phyloP scores from a whole-genome alignment of 2,888 invertebrate species.

The Calliopum simillimum region DNA sequence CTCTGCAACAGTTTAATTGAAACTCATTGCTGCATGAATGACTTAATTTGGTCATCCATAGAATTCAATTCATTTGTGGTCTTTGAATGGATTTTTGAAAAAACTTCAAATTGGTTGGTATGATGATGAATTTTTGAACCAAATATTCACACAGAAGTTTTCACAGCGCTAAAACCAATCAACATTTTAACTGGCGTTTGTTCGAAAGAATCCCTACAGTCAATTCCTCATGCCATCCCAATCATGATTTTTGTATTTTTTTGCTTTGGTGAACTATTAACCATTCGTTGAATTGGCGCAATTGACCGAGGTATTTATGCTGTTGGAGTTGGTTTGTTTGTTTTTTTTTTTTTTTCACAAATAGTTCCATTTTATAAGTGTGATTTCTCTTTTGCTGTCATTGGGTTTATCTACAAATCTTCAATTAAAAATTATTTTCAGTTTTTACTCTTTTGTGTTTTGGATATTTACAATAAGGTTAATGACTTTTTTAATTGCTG shows the following conservation, averaged over 20 bases:
- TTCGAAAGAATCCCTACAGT: slow-evolving; percentile 19
- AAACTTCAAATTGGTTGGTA: background rate
- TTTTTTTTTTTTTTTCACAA: too few relatives aligned
- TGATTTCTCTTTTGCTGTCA: too few relatives aligned
- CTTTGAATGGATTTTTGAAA: slow-evolving; percentile 3
- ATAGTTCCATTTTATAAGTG: too few relatives aligned
- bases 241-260: background rate
- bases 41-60: slow-evolving; percentile 44
- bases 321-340: too few relatives aligned
- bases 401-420: too few relatives aligned
- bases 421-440: too few relatives aligned
- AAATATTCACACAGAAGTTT: background rate
- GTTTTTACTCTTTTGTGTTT: too few relatives aligned
- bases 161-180: slow-evolving; percentile 46
- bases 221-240: background rate
- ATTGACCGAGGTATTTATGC: background rate
- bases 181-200: slow-evolving; percentile 49
- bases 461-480: too few relatives aligned
- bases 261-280: background rate
- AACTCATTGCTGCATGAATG: slow-evolving; percentile 45
- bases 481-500: too few relatives aligned
- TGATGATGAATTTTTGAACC: too few relatives aligned
- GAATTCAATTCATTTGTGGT: slow-evolving; percentile 32
- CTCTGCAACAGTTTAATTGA: slow-evolving; percentile 40
- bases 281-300: slow-evolving; percentile 9